phyloP scores from a whole-genome alignment of 2,888 invertebrate species.

The Spicauda simplicius region DNA sequence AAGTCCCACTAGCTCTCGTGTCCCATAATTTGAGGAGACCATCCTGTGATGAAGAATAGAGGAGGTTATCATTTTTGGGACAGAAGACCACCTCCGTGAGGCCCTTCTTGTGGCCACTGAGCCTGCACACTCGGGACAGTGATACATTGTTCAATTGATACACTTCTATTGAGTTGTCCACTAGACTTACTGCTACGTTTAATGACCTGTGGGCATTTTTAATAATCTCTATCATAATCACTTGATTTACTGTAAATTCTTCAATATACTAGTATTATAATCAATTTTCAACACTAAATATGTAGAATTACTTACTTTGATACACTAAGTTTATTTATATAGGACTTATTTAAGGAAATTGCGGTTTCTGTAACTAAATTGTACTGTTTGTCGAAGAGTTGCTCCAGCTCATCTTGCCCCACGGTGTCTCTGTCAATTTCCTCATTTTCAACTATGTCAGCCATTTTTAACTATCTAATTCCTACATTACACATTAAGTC shows the following conservation, averaged over 20 bases:
- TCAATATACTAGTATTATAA: not conserved
- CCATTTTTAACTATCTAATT: conserved; percentile 49
- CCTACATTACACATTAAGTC: not conserved
- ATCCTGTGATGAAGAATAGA: conserved; percentile 85
- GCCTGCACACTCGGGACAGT: conserved; percentile 62
- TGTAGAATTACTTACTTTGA: conserved; percentile 74
- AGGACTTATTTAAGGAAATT: conserved; percentile 82
- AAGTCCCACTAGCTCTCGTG: conserved; percentile 77
- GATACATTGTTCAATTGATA: conserved; percentile 65
- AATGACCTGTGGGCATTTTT: conserved; percentile 68
- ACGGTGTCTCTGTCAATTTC: conserved; percentile 71
- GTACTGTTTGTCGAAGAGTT: conserved; percentile 65
- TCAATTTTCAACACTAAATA: not conserved
- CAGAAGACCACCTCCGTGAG: conserved; percentile 86
- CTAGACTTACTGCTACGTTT: conserved; percentile 64
- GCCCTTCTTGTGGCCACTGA: conserved; percentile 73
- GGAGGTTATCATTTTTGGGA: conserved; percentile 80
- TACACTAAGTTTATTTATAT: conserved; percentile 85
- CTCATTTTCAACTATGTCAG: conserved; percentile 70
- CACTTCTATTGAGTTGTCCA: conserved; percentile 70
- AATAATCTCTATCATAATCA: not conserved
- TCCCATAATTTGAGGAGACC: conserved; percentile 87
- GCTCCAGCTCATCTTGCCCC: conserved; percentile 55
- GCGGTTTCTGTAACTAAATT: conserved; percentile 76
- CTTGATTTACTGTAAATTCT: not conserved